Conservation (phyloP, 2,113 vertebrate species). For the Cathartes aura region DNA sequence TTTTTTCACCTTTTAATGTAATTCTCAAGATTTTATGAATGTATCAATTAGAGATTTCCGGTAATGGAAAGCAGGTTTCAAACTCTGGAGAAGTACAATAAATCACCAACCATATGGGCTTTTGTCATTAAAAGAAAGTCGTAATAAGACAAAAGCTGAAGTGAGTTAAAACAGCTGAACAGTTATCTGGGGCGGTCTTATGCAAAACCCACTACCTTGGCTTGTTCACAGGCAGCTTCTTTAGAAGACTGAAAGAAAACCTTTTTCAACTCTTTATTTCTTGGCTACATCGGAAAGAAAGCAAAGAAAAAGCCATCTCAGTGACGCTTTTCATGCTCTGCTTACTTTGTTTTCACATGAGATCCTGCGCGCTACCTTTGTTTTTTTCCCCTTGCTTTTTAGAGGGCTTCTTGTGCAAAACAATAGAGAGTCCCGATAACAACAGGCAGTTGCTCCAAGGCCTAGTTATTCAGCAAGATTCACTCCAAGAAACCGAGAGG, state of each 20-base stretch:
- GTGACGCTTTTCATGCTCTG: constrained; percentile 21
- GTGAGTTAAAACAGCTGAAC: constrained; percentile 1
- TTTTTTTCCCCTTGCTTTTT: constrained; percentile 5
- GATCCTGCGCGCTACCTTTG: constrained; percentile 52
- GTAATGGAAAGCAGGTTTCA: not conserved
- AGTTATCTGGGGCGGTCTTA: not conserved
- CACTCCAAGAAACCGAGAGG: constrained; percentile 74
- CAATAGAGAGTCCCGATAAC: constrained; percentile 63
- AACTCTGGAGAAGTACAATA: not conserved
- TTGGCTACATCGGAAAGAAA: constrained; percentile 40
- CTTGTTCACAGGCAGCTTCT: constrained; percentile 41
- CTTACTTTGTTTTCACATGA: constrained; percentile 49
- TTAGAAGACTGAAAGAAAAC: constrained; percentile 32
- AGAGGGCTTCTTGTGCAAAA: constrained; percentile 49
- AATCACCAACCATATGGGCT: not conserved
- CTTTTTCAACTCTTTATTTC: constrained; percentile 27
- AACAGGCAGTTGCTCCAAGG: constrained; percentile 62
- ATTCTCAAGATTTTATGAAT: not conserved
- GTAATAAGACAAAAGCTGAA: not conserved
- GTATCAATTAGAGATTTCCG: not conserved
- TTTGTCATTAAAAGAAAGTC: constrained; percentile 38
- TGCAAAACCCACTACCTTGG: constrained; percentile 37
- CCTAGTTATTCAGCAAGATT: constrained; percentile 70
- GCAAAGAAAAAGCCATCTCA: constrained; percentile 56
- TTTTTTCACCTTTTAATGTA: not conserved